Conservation (phyloP, 2,888 invertebrate genomes). For the Anarsia innoxiella region DNA sequence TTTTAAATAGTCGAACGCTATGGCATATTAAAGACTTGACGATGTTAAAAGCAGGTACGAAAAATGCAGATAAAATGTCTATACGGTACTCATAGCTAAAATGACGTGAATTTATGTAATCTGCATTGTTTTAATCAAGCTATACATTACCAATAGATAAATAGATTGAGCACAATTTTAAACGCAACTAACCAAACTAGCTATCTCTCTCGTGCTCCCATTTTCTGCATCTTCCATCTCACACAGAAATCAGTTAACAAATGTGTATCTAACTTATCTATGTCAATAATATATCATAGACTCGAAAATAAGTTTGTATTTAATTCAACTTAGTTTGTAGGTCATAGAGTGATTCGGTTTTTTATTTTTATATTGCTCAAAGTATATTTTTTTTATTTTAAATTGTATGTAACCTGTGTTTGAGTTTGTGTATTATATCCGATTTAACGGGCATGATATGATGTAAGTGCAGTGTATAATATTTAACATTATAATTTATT, state of each 20-base stretch:
- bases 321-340: conserved; percentile 43
- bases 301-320: conserved; percentile 24
- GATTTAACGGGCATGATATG: conserved; percentile 61
- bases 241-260: conserved; percentile 25
- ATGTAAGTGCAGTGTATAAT: conserved; percentile 71
- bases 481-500: conserved; percentile 74
- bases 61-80: too few species aligned
- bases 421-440: conserved; percentile 63
- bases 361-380: conserved; percentile 74
- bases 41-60: too few species aligned
- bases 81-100: too few species aligned
- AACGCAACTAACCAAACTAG: not conserved
- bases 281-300: too few species aligned
- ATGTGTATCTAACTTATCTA: not conserved
- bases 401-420: conserved; percentile 61
- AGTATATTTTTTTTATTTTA: conserved; percentile 53
- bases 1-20: too few species aligned
- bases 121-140: too few species aligned
- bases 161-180: too few species aligned
- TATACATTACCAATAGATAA: too few species aligned
- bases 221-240: too few species aligned
- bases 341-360: conserved; percentile 61
- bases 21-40: too few species aligned
- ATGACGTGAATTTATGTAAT: too few species aligned
- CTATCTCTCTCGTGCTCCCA: too few species aligned